These are phyloP conservation scores for Tetramorium alpestre DNA, from an alignment of 1,140 invertebrate genomes.

Conservation along the genomic window DNA sequence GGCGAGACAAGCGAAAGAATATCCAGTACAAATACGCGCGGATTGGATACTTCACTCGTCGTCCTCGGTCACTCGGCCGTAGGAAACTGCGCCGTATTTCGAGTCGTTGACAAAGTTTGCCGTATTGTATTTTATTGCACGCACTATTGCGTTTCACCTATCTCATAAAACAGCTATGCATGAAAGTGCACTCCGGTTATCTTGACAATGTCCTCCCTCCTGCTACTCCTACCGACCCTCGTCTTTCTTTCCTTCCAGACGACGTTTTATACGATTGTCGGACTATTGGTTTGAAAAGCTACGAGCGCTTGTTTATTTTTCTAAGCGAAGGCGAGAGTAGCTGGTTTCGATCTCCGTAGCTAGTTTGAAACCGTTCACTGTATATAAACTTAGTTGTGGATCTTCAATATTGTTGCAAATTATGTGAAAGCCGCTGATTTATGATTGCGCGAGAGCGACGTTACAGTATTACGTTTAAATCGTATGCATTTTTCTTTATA, in stretches of 20 bases:
- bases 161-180: slow-evolving; percentile 46
- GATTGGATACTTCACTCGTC: not conserved
- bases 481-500: not conserved
- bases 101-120: slow-evolving; percentile 40
- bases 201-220: slow-evolving; percentile 21
- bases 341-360: not conserved
- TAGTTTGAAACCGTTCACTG: not conserved
- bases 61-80: not conserved
- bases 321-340: not conserved
- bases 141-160: slow-evolving; percentile 19
- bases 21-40: not conserved
- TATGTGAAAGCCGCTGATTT: not conserved
- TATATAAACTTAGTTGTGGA: not conserved
- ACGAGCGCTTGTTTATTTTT: slow-evolving; percentile 47
- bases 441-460: not conserved
- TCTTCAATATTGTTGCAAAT: slow-evolving; percentile 31
- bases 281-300: slow-evolving; percentile 47
- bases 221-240: not conserved
- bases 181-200: slow-evolving; percentile 44
- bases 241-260: not conserved
- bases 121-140: slow-evolving; percentile 55
- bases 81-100: not conserved
- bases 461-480: not conserved
- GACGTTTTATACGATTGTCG: slow-evolving; percentile 59
- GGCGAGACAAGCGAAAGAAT: not conserved